A percentile compares a stretch with the other conserved stretches of the same genome.
Evolutionary conservation across 2,113 vertebrate species (phyloP).

Genomic region (Archilochus colubris): DNA sequence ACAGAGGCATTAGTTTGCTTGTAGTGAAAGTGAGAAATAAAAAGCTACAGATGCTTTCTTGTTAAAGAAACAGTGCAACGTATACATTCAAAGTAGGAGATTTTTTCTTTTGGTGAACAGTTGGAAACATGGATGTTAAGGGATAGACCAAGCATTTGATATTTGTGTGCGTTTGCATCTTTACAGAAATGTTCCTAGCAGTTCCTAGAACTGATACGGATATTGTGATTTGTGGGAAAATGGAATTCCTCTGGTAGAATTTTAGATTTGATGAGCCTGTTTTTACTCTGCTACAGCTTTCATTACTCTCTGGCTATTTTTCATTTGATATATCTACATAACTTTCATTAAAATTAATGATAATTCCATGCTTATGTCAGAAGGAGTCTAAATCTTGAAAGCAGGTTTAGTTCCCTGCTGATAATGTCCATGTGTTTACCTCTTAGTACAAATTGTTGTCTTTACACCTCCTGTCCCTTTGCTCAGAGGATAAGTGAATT

Average conservation of each 20-base stretch:
- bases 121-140: not conserved
- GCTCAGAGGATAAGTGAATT: not conserved
- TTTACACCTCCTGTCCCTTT: not conserved
- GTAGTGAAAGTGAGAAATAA: not conserved
- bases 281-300: not conserved
- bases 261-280: not conserved
- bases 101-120: not conserved
- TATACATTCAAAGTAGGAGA: not conserved
- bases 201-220: not conserved
- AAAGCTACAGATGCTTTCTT: not conserved
- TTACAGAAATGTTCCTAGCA: not conserved
- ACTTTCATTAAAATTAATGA: not conserved
- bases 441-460: slow-evolving; percentile 7
- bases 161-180: not conserved
- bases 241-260: not conserved
- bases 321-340: not conserved
- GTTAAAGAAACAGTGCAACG: not conserved
- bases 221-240: not conserved
- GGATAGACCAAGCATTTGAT: not conserved
- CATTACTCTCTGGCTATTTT: not conserved
- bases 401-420: not conserved
- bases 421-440: not conserved
- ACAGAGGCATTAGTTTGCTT: not conserved
- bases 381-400: not conserved
- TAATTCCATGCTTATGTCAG: slow-evolving; percentile 1